phyloP scores from a whole-genome alignment of 2,113 vertebrate genomes.

The Aspidoscelis tigris region DNA sequence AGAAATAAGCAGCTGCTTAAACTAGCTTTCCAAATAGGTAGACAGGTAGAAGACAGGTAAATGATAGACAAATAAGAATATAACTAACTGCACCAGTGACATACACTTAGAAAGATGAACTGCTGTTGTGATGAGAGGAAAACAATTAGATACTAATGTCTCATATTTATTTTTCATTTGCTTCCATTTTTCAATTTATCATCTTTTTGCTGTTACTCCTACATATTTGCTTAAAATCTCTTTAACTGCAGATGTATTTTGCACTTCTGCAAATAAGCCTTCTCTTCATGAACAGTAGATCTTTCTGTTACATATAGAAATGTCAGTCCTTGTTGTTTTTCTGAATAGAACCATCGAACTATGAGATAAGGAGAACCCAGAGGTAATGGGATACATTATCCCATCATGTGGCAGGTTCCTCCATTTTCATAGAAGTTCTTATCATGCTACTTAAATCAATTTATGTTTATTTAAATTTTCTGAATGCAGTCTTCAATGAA shows the following conservation, averaged over 20 bases:
- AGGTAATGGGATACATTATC: not conserved
- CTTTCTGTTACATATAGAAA: slow-evolving; percentile 37
- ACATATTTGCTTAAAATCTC: slow-evolving; percentile 60
- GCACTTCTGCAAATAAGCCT: slow-evolving; percentile 59
- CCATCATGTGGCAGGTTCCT: not conserved
- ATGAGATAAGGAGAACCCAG: not conserved
- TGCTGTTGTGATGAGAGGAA: slow-evolving; percentile 71
- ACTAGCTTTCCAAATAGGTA: slow-evolving; percentile 72
- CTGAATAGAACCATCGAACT: not conserved
- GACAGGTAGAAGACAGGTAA: slow-evolving; percentile 74
- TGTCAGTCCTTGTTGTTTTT: slow-evolving; percentile 28
- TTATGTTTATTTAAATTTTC: not conserved
- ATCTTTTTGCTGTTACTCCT: slow-evolving; percentile 70
- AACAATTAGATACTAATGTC: slow-evolving; percentile 75
- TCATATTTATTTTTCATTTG: slow-evolving; percentile 73
- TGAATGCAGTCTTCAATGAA: not conserved
- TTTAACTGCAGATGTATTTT: slow-evolving; percentile 69
- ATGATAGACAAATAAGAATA: slow-evolving; percentile 76
- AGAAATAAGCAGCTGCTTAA: slow-evolving; percentile 72
- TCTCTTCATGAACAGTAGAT: slow-evolving; percentile 32
- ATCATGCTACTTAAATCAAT: not conserved
- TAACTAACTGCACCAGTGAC: slow-evolving; percentile 66
- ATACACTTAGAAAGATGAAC: slow-evolving; percentile 71
- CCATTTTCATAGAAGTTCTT: not conserved
- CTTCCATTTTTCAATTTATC: slow-evolving; percentile 70